Conservation (phyloP, 2,888 invertebrate species). For the Litoditis marina region DNA sequence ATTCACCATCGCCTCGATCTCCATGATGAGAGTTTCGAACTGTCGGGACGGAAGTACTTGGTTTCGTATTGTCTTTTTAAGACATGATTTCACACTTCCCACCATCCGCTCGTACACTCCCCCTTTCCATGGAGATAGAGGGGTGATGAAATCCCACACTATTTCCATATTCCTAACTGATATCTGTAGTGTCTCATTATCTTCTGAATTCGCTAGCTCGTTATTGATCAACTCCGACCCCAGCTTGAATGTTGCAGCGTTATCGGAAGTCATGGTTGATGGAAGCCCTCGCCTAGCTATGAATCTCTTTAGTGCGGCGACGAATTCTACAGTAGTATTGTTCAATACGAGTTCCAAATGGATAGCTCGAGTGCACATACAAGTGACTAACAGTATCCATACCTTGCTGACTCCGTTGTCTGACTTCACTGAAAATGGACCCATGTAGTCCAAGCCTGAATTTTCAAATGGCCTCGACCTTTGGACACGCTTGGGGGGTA, state of each 20-base stretch:
- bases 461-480: conserved; percentile 52
- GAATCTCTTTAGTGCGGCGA: conserved; percentile 59
- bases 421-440: conserved; percentile 53
- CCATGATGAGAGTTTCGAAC: conserved; percentile 5
- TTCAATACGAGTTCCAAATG: conserved; percentile 62
- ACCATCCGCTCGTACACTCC: conserved; percentile 18
- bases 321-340: conserved; percentile 54
- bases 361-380: conserved; percentile 62
- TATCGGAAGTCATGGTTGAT: conserved; percentile 55
- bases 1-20: conserved; percentile 14
- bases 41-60: too few relatives aligned
- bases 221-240: too few relatives aligned
- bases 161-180: too few relatives aligned
- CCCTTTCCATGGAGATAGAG: conserved; percentile 18
- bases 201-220: too few relatives aligned
- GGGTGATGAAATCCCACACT: conserved; percentile 8
- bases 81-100: conserved; percentile 5
- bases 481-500: conserved; percentile 1
- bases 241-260: conserved; percentile 62
- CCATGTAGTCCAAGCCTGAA: conserved; percentile 61
- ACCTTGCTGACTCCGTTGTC: conserved; percentile 29
- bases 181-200: too few relatives aligned
- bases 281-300: conserved; percentile 60
- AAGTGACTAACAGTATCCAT: conserved; percentile 62
- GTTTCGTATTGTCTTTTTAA: conserved; percentile 1